phyloP scores from a whole-genome alignment of 2,888 invertebrate genomes.

The Emmelina monodactyla region DNA sequence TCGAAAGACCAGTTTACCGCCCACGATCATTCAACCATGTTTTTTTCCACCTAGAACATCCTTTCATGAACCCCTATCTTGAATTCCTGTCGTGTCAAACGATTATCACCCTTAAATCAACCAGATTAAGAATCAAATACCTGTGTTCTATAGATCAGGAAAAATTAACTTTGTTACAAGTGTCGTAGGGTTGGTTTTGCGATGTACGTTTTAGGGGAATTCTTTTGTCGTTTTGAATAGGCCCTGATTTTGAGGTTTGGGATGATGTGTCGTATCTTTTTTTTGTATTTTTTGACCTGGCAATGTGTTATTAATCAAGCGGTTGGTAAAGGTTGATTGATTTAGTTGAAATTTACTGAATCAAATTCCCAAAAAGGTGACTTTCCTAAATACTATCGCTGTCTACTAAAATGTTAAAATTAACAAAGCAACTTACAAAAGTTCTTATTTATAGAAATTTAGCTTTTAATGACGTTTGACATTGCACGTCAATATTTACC shows the following conservation, averaged over 20 bases:
- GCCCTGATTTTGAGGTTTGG: conserved; percentile 41
- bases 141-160: not conserved
- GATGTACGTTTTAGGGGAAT: conserved; percentile 24
- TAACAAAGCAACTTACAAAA: too few relatives aligned
- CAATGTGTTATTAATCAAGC: conserved; percentile 43
- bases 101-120: conserved; percentile 23
- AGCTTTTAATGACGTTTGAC: too few relatives aligned
- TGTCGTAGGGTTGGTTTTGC: conserved; percentile 31
- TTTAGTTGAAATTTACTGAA: too few relatives aligned
- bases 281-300: conserved; percentile 36
- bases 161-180: conserved; percentile 29
- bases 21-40: conserved; percentile 43
- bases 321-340: not conserved
- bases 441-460: too few relatives aligned
- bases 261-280: conserved; percentile 40
- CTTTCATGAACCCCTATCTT: conserved; percentile 44
- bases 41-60: conserved; percentile 48
- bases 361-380: too few relatives aligned
- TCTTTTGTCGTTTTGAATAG: conserved; percentile 39
- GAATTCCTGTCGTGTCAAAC: conserved; percentile 42
- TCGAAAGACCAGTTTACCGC: too few relatives aligned
- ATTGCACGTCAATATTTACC: too few relatives aligned
- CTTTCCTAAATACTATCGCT: too few relatives aligned
- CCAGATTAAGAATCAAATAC: conserved; percentile 3
- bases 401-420: too few relatives aligned